Base-by-base conservation (phyloP, 2,888 invertebrate species). In the Drosophila meridionalis region DNA sequence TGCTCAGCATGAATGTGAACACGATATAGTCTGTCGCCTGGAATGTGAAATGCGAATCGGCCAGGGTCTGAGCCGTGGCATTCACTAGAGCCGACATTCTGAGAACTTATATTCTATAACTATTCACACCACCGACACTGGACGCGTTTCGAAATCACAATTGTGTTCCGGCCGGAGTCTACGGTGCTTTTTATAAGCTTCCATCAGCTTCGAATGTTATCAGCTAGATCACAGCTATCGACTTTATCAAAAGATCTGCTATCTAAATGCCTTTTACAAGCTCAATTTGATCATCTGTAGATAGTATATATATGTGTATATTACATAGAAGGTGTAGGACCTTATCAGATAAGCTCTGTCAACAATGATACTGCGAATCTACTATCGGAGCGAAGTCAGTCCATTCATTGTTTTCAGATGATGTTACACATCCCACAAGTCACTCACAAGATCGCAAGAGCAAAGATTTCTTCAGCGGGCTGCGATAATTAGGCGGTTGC, bases 1-100 rank as follows among this genome's bases (percentile, higher is more conserved):
- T 83, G 48, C 90, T 77, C 47, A 95, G 91, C 94, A 95, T 94
- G 5, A 93, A 45, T 0, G 85, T 91, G 66, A 95, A 95, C 28
- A 95, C 94, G 14, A 93, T 74, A 93, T 95, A 95, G 86, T 95
- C 95, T 62, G 78, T 74, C 7, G 74, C 8, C 32, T 87, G 88
- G 62, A 93, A 92, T 3, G 86, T 83, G 47, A 93, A 92, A 57
- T 85, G 75, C 4, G 74, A 32, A 26, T 61, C 65, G n/a, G 70
- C 52, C 55, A 64, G 30, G 28, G 68, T 68, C 60, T 56, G 20
- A 1, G 57, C 38, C 60, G 87, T 60, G 40, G 58, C 73, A 34
- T 88, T 86, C 4, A 68, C 12, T 6, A 59, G 30, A 52, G 26
- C 63, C 43, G 89, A 65, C 83, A 84, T 84, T 48, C 32, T 14